phyloP scores from a whole-genome alignment of 2,888 invertebrate species.

The Phlogophora meticulosa region DNA sequence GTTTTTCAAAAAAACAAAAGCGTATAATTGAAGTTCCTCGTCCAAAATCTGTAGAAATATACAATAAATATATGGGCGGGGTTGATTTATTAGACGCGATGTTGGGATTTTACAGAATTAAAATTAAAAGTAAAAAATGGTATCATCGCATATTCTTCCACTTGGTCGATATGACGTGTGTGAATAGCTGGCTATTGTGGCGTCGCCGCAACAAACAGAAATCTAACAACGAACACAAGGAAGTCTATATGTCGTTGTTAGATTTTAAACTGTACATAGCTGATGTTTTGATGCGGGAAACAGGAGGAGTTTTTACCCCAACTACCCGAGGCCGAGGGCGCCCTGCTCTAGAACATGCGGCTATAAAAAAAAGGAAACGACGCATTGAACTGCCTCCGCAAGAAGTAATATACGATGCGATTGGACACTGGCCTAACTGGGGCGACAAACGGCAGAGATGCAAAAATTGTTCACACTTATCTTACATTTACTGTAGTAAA shows the following conservation, averaged over 20 bases:
- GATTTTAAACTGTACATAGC: constrained; percentile 7
- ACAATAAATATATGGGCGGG: no score
- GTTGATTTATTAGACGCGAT: no score
- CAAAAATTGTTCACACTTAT: no score
- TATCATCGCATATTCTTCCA: background rate
- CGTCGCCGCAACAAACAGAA: constrained; percentile 6
- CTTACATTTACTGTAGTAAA: no score
- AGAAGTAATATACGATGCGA: constrained; percentile 3
- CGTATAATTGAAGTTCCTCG: no score
- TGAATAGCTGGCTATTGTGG: background rate
- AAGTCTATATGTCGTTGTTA: constrained; percentile 7
- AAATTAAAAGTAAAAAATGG: background rate
- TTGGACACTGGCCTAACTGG: no score
- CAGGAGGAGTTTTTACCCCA: constrained; percentile 1
- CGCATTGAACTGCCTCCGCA: constrained; percentile 11
- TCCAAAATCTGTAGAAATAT: no score
- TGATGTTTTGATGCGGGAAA: constrained; percentile 7
- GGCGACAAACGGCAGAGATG: no score
- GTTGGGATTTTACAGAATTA: background rate
- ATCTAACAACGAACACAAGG: background rate
- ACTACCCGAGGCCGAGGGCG: constrained; percentile 4
- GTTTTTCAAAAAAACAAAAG: no score
- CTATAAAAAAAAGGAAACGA: constrained; percentile 4
- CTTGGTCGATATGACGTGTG: background rate
- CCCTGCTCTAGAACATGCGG: background rate